Evolutionary conservation across 2,797 vertebrate genomes (phyloP), one percentile per base, ranked within the genome.

Genomic region (Sternarchorhynchus goeldii): DNA sequence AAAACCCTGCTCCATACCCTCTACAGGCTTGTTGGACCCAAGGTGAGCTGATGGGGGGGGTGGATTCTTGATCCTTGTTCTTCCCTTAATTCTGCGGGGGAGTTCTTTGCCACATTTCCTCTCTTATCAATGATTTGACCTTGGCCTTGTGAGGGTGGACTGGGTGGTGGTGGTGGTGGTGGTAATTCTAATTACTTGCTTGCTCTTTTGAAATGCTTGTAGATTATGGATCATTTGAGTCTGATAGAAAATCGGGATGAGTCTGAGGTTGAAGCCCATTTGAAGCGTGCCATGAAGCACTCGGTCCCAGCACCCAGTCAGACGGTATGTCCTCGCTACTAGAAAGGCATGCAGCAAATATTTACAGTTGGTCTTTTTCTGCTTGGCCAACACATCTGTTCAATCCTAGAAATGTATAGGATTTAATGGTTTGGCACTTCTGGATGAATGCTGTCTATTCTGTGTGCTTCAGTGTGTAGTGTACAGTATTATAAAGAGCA

Each of bases 221-320:
- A 98, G 97, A 98, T 99, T 83, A 91, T 99, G 76, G 96, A 99
- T 88, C 96, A 99, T 83, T 87, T 99, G 45, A 96, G 95, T 0
- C 96, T 99, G 96, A 99, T 99, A 20, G 97, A 99, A 83, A 98
- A 99, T 73, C 96, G 95, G 81, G 97, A 96, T 0, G 97, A 99
- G 83, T 99, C 98, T 0, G 96, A 98, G 82, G 86, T 99, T 78
- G 98, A 99, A 84, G 94, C 95, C 45, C 94, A 98, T 58, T 89
- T 99, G 6, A 94, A 95, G 77, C 91, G 94, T 18, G 94, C 95
- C 77, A 94, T 98, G 90, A 99, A 98, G 87, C 94, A 95, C 80
- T 90, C 90, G 0, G 94, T 95, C 39, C 89, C 70, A 0, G 6
- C 41, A 6, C 72, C 45, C 2, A 4, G 36, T 1, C 73, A 45